Evolutionary conservation across 2,113 vertebrate genomes (phyloP), one percentile per base, ranked within the genome.

Genomic region (Bubo blakistoni): DNA sequence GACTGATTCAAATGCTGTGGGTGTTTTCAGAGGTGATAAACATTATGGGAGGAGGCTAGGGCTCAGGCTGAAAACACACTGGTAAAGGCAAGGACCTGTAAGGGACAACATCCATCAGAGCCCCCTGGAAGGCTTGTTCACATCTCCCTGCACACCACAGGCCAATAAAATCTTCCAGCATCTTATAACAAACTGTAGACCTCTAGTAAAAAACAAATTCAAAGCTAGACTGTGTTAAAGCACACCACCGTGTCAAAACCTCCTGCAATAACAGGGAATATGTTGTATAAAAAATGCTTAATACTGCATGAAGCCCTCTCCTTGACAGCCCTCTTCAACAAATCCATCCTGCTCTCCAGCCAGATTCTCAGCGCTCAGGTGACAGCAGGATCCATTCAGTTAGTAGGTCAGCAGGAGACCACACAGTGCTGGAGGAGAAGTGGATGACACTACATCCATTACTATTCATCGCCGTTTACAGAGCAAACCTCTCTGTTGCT

Each of bases 1-100:
- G 54, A 70, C 70, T 79, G 83, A 91, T 87, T 95, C 78, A 97
- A 97, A 96, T 81, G 55, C 74, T 74, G 84, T 78, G 74, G 84
- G 67, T 92, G 87, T 96, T 93, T 94, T 69, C 61, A 90, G 78
- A 94, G 77, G 76, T 76, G 89, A 93, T 94, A 96, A 96, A 96
- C 78, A 44, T 34, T 86, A 77, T n/a, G 59, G 79, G 76, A 92
- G 77, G 82, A 96, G 90, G n/a, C 46, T 13, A 18, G 47, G 25
- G 44, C 49, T 67, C 34, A 65, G 44, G 49, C 81, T 93, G 81
- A 89, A 82, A 94, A 81, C 32, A 51, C 25, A 21, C 29, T 15
- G 55, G 54, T 27, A 63, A 92, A 92, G 66, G 62, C n/a, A 86
- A 6, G 38, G 54, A 67, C 38, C 26, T 76, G 44, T 47, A 36